Conservation (phyloP, 2,113 vertebrate species). For the Mobula hypostoma region DNA sequence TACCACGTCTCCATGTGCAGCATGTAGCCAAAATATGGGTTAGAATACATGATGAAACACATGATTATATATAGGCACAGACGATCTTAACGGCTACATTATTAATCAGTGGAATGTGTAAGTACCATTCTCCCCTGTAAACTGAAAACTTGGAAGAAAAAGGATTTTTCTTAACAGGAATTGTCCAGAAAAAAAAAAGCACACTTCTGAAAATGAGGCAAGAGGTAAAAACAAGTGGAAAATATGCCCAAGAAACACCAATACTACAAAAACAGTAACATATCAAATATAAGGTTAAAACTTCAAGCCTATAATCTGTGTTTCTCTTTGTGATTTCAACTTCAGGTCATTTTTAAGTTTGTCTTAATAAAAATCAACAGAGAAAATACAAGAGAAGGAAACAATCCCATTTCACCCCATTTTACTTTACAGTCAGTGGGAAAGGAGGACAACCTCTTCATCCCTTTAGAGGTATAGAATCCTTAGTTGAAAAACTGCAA, state of each 20-base stretch:
- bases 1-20: not conserved
- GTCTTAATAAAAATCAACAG: not conserved
- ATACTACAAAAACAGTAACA: not conserved
- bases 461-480: not conserved
- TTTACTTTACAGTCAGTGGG: not conserved
- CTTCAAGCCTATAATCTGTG: no score
- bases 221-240: not conserved
- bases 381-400: not conserved
- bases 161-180: not conserved
- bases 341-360: not conserved
- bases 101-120: not conserved
- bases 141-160: not conserved
- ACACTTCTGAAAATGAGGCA: not conserved
- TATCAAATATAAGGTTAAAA: no score
- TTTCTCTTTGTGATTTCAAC: not conserved
- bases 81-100: not conserved
- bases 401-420: not conserved
- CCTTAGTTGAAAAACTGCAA: no score
- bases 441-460: not conserved
- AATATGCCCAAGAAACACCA: not conserved
- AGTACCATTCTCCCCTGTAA: not conserved
- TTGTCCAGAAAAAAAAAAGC: not conserved
- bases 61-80: not conserved
- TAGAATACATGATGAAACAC: not conserved
- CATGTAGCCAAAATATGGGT: not conserved